Conservation (phyloP, 2,888 invertebrate genomes). For the Lycia hirtaria region DNA sequence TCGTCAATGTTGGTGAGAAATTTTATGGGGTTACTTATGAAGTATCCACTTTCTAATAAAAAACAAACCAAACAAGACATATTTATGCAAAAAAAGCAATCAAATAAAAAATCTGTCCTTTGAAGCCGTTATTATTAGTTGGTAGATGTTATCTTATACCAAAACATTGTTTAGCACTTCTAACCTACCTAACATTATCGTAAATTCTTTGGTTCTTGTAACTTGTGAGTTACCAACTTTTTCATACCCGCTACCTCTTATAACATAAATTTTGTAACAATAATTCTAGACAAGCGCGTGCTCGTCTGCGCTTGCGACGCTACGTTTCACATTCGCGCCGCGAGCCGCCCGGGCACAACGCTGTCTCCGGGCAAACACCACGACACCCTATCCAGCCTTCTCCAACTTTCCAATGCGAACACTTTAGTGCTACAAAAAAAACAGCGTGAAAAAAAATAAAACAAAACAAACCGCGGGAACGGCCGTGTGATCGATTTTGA, state of each 20-base stretch:
- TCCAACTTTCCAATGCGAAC: constrained; percentile 24
- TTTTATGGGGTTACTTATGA: too few relatives aligned
- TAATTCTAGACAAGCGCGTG: constrained; percentile 67
- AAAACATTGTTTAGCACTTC: too few relatives aligned
- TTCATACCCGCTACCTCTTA: constrained; percentile 50
- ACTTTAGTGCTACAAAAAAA: constrained; percentile 15
- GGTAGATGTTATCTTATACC: too few relatives aligned
- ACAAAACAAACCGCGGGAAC: constrained; percentile 16
- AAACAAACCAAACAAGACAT: too few relatives aligned
- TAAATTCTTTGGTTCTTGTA: too few relatives aligned
- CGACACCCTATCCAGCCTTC: constrained; percentile 58
- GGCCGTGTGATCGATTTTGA: neutral
- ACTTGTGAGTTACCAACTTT: neutral
- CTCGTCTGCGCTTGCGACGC: constrained; percentile 70
- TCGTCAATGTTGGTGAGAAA: too few relatives aligned
- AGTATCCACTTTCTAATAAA: too few relatives aligned
- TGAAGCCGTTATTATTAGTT: too few relatives aligned
- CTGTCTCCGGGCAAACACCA: constrained; percentile 59
- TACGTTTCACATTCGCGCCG: constrained; percentile 81
- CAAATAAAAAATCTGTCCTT: too few relatives aligned
- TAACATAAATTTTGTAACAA: constrained; percentile 68
- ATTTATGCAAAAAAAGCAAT: too few relatives aligned
- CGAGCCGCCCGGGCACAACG: constrained; percentile 72
- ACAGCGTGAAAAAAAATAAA: constrained; percentile 14
- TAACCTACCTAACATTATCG: too few relatives aligned